phyloP scores from a whole-genome alignment of 2,113 vertebrate species.

The cattle (Bos taurus) region ARS-UCD2.0 NC_037339.1:76176501-76177000 shows the following conservation, averaged over 20 bases:
- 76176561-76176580: not conserved
- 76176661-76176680: not conserved
- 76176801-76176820: not conserved
- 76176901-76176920: not conserved
- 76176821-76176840: not conserved
- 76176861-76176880: not conserved
- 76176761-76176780: not conserved
- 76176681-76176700: accelerated
- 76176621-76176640: accelerated
- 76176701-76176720: not conserved
- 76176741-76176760: not conserved
- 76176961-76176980: not conserved
- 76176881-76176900: not conserved
- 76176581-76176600: not conserved
- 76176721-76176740: not conserved
- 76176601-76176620: not conserved
- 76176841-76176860: not conserved
- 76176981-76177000: not conserved
- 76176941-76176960: not conserved
- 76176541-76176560: not conserved
- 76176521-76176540: too few relatives aligned
- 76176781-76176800: accelerated
- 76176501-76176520: too few relatives aligned
- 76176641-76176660: not conserved
- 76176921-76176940: not conserved